These are phyloP conservation scores for Plecturocebus donacophilus DNA, from an alignment of 2,113 vertebrate genomes.

Conservation along the genomic window DNA sequence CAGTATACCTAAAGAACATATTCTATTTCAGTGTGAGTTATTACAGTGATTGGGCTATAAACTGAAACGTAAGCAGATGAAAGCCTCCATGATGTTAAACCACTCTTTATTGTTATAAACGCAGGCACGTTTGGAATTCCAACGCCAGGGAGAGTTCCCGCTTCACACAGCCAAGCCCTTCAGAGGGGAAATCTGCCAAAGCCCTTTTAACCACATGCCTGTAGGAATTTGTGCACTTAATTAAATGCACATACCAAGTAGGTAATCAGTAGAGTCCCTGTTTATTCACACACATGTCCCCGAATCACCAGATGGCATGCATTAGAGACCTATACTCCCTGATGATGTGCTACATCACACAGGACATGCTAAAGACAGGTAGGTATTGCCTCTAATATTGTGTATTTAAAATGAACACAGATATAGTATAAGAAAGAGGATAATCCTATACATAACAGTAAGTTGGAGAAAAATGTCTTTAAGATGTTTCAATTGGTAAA, in stretches of 20 bases:
- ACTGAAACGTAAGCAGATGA: slow-evolving; percentile 4
- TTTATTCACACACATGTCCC: slow-evolving; percentile 26
- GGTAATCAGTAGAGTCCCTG: slow-evolving; percentile 44
- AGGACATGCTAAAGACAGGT: not conserved
- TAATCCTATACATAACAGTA: not conserved
- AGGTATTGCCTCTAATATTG: not conserved
- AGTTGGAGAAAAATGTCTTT: not conserved
- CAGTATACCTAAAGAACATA: not conserved
- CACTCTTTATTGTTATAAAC: not conserved
- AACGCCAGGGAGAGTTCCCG: slow-evolving; percentile 1
- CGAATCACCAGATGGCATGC: slow-evolving; percentile 64
- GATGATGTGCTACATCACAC: not conserved
- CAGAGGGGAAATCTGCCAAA: slow-evolving; percentile 57
- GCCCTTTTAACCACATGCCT: slow-evolving; percentile 70
- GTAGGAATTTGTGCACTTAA: slow-evolving; percentile 69
- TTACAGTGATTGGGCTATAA: not conserved
- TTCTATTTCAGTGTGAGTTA: slow-evolving; percentile 43
- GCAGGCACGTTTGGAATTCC: slow-evolving; percentile 46
- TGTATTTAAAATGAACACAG: not conserved
- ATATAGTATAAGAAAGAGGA: not conserved
- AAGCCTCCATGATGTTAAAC: not conserved
- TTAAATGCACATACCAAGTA: slow-evolving; percentile 67
- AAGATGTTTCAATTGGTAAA: not conserved
- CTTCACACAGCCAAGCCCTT: slow-evolving; percentile 28
- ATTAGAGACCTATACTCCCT: slow-evolving; percentile 25